Base-by-base conservation (phyloP, 1,140 invertebrate genomes). In the Neodiprion fabricii region DNA sequence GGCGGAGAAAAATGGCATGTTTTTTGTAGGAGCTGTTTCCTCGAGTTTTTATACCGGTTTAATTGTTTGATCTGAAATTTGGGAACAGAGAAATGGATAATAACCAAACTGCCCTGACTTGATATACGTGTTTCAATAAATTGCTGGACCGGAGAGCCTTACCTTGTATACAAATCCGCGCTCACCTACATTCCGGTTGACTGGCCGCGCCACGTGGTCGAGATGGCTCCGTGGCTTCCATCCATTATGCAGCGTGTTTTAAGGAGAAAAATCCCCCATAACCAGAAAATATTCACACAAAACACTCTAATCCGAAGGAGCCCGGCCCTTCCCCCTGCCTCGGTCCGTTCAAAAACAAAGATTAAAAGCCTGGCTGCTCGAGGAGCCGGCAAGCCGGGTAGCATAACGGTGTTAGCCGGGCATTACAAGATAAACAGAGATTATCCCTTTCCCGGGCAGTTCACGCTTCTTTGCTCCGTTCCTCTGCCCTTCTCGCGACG, bases 341-440 rank as follows among this genome's bases (percentile, higher is more conserved):
- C 67, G 40, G 21, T 47, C 23, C 73, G 71, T 47, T 73, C 53
- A 78, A 79, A 81, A 81, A 82, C 79, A 81, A 82, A 81, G 81
- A 81, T 82, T 80, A 82, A 83, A 83, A 77, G 78, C 76, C 66
- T 68, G 76, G 77, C 77, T 80, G 81, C 77, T 14, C 75, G 77
- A 72, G 75, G 75, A 73, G 75, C 72, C 68, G 73, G 71, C 66
- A 75, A 70, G 48, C 67, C 74, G 72, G 75, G 73, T 49, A 50
- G 67, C 76, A 80, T 82, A 82, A 81, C 80, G 80, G 78, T 75
- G 79, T 82, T 82, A 80, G 75, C 76, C 70, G 71, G 71, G 76
- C 81, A 83, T 82, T 83, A 82, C 81, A 79, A 82, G 81, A 82
- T 81, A 79, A 82, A 83, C 82, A 77, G 81, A 80, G 82, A 81